Evolutionary conservation across 2,113 vertebrate genomes (phyloP).

Genomic region (Crotalus helleri): DNA sequence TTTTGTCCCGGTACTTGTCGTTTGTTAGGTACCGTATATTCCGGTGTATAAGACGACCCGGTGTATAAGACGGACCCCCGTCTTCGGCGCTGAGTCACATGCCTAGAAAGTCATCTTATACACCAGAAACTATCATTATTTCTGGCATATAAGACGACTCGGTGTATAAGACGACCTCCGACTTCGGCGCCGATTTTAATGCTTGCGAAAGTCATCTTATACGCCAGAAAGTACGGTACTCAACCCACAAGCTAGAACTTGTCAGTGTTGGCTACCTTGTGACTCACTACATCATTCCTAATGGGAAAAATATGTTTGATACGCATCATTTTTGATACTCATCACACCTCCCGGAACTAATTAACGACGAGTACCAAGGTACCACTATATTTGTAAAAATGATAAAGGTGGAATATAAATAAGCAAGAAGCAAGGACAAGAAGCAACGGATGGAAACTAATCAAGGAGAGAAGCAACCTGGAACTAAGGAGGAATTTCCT

Average conservation of each 20-base stretch:
- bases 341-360: background rate
- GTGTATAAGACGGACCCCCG: no score
- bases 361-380: background rate
- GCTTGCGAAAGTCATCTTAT: no score
- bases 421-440: background rate
- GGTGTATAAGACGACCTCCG: no score
- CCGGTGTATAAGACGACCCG: no score
- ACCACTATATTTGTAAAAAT: background rate
- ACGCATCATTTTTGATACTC: background rate
- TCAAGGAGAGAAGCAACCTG: fast-evolving
- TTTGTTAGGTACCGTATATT: background rate
- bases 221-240: background rate
- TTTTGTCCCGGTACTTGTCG: background rate
- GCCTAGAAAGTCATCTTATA: no score
- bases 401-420: background rate
- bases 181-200: no score
- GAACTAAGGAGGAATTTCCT: no score
- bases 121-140: no score
- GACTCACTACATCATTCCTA: no score
- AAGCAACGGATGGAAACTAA: conserved; percentile 43
- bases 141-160: no score
- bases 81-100: no score
- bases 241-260: background rate
- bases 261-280: background rate
- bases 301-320: background rate